phyloP scores from a whole-genome alignment of 2,797 vertebrate genomes.

The Tapirus indicus region DNA sequence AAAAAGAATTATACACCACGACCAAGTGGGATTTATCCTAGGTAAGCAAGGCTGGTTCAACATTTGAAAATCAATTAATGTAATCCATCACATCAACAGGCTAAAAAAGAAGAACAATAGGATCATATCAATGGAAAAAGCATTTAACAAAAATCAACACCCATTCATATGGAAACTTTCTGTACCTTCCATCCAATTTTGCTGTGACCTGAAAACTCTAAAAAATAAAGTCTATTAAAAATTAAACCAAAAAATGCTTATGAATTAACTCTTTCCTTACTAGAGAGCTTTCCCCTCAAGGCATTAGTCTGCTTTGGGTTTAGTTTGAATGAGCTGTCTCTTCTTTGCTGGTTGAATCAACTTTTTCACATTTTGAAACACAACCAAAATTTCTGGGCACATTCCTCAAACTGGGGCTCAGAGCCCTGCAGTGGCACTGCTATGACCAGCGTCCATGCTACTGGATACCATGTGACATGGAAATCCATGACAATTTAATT shows the following conservation, averaged over 20 bases:
- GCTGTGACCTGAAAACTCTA: neutral
- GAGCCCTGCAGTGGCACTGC: neutral
- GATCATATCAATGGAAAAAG: neutral
- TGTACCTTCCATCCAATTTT: neutral
- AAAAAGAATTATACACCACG: neutral
- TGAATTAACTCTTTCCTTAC: neutral
- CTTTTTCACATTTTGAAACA: conserved; percentile 39
- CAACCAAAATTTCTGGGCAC: conserved; percentile 33
- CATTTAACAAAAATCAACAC: neutral
- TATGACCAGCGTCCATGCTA: neutral
- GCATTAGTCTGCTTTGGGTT: neutral
- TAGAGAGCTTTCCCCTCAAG: neutral
- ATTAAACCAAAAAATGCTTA: neutral
- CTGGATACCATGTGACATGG: neutral
- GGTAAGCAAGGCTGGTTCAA: neutral
- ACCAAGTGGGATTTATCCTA: neutral
- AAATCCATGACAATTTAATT: neutral
- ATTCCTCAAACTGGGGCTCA: neutral
- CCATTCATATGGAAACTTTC: neutral
- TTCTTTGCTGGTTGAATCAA: conserved; percentile 20
- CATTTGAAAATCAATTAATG: neutral
- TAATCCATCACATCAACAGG: neutral
- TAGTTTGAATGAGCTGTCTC: neutral
- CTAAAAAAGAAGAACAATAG: neutral
- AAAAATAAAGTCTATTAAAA: conserved; percentile 34